Evolutionary conservation across 2,797 vertebrate species (phyloP).

Genomic region (Centroberyx gerrardi): DNA sequence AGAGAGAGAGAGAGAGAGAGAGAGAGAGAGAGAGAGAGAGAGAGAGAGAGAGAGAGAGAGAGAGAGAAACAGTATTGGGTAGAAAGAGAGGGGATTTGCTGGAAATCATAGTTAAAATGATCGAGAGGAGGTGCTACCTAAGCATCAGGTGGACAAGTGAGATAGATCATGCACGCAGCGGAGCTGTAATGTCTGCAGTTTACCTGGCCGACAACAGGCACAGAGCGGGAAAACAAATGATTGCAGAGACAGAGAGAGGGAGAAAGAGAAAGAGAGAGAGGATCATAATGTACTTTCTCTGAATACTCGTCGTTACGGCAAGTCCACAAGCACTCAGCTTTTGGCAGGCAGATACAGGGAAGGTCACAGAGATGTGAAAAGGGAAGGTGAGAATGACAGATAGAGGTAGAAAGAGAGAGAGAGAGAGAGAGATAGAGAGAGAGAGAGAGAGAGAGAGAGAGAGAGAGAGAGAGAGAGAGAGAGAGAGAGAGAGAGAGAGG

Average conservation of each 20-base stretch:
- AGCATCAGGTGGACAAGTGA: constrained; percentile 52
- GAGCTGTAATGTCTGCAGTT: constrained; percentile 63
- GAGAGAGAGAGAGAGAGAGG: constrained; percentile 32
- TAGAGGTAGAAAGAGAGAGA: constrained; percentile 40
- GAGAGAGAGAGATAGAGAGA: constrained; percentile 30
- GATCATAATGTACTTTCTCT: constrained; percentile 58
- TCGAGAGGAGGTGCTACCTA: constrained; percentile 33
- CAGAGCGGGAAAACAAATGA: constrained; percentile 70
- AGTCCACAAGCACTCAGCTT: constrained; percentile 52
- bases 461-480: constrained; percentile 46
- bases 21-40: constrained; percentile 7
- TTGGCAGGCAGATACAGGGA: constrained; percentile 64
- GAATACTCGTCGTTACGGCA: constrained; percentile 48
- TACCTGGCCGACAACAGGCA: constrained; percentile 59
- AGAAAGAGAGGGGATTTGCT: constrained; percentile 21
- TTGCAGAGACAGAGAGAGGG: constrained; percentile 40
- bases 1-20: constrained; percentile 13
- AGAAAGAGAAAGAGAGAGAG: constrained; percentile 17
- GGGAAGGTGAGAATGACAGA: constrained; percentile 53
- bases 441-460: constrained; percentile 21
- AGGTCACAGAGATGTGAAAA: constrained; percentile 66
- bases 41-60: constrained; percentile 1
- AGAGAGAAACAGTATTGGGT: constrained; percentile 6
- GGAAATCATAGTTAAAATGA: constrained; percentile 53
- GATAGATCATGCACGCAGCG: constrained; percentile 33